Percentiles rank a stretch among this genome's conserved stretches.
These are phyloP conservation scores for Sycophaga agraensis DNA, from an alignment of 1,140 invertebrate genomes.

Conservation along the genomic window DNA sequence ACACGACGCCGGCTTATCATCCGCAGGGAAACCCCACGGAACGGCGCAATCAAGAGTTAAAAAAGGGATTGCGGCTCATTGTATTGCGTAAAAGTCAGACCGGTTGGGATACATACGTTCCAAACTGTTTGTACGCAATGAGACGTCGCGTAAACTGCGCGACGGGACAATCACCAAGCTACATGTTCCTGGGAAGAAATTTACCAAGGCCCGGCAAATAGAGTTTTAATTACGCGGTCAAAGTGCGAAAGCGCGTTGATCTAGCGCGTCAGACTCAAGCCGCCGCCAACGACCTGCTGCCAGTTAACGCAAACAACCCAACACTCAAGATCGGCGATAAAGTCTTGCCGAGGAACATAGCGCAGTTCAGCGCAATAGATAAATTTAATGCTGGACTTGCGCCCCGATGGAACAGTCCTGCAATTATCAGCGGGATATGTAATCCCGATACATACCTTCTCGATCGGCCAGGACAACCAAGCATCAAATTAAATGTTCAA, in stretches of 20 bases:
- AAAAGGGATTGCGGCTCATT: conserved; percentile 32
- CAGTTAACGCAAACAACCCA: neutral
- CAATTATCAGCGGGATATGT: neutral
- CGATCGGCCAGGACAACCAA: neutral
- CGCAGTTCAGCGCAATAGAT: neutral
- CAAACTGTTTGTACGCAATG: conserved; percentile 29
- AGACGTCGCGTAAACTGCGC: conserved; percentile 30
- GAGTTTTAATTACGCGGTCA: neutral
- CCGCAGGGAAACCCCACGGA: no score
- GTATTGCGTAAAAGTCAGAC: conserved; percentile 20
- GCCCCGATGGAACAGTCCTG: neutral
- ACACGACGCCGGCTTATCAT: no score
- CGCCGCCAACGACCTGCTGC: neutral
- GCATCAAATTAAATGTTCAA: neutral
- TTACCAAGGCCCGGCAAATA: conserved; percentile 19
- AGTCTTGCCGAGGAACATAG: neutral
- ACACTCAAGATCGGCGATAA: neutral
- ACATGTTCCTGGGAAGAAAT: conserved; percentile 26
- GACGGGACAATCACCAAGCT: conserved; percentile 30
- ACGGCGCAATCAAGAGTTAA: no score
- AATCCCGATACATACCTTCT: neutral
- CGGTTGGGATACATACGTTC: conserved; percentile 30
- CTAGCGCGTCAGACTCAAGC: neutral
- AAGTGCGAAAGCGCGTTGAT: neutral
- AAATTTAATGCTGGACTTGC: neutral